Evolutionary conservation across 92 coral and sea anemone species (phyloP), one percentile per base, ranked within the genome.

Genomic region (Epizoanthus illoricatus): DNA sequence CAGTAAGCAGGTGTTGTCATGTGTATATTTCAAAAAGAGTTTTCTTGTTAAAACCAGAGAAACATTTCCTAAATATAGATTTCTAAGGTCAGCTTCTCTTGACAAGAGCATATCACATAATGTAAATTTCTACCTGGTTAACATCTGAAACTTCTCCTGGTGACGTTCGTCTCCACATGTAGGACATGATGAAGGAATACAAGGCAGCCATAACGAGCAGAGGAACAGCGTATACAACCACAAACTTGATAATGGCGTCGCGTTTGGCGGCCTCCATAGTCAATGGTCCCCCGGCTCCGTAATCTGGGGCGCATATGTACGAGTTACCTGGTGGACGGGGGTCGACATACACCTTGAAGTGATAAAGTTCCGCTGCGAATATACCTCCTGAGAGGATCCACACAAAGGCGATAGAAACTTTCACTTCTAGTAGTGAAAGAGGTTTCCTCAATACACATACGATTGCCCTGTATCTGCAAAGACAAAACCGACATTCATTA

Each of bases 111-210:
- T 28, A 28, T 0, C 36, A 28, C 36, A 28, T 28, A 5, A 45
- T 45, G 7, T 45, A 45, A 45, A 45, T 45, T 45, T 49, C 12
- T 73, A 73, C 78, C 78, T 73, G 78, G 20, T 73, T 49, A 7
- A n/a, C 80, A 20, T 74, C 65, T 5, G 80, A 74, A 24, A 72
- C 8, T 19, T 72, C 76, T 45, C 76, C 76, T 7, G 76, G 76
- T 12, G 39, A 43, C 0, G 60, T 72, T 72, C 76, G 43, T 74
- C 36, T 74, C 80, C 80, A 74, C 80, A 74, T 74, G 80, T 28
- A 74, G 15, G 52, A 74, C 80, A 74, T 56, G 56, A 74, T 56
- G 40, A 18, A 20, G 80, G 80, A 74, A 43, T 74, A 74, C 49
- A 74, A 28, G 8, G 33, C 17, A 5, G 36, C 19, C 64, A 74